Percentiles rank a stretch among this genome's conserved stretches.
phyloP scores from a whole-genome alignment of 2,113 vertebrate genomes.

The Notothenia rossii region DNA sequence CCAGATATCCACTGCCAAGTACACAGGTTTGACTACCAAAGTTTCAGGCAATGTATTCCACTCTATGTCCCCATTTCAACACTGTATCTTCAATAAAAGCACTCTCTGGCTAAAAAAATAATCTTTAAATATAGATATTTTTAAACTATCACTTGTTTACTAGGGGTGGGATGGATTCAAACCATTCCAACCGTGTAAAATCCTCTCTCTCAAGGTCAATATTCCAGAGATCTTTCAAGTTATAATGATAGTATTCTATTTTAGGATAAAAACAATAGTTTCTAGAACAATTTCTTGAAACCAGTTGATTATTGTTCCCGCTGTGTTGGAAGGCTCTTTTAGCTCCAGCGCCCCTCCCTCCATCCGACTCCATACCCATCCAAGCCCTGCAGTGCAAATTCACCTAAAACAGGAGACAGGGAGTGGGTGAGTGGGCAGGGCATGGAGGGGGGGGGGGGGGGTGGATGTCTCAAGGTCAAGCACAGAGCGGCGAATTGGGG shows the following conservation, averaged over 20 bases:
- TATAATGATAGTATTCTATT: not conserved
- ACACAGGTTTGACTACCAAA: too few relatives aligned
- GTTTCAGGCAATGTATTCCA: too few relatives aligned
- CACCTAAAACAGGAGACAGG: slow-evolving; percentile 33
- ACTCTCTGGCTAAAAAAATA: too few relatives aligned
- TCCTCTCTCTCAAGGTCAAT: too few relatives aligned
- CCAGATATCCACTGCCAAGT: too few relatives aligned
- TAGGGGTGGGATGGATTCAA: too few relatives aligned
- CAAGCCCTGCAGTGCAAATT: not conserved
- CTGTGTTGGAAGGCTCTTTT: not conserved
- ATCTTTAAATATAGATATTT: too few relatives aligned
- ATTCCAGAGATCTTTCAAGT: too few relatives aligned
- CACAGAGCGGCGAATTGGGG: slow-evolving; percentile 76
- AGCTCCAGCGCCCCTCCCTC: not conserved
- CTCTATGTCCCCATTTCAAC: too few relatives aligned
- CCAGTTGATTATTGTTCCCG: not conserved
- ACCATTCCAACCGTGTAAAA: too few relatives aligned
- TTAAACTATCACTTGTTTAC: too few relatives aligned
- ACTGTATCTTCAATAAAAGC: too few relatives aligned
- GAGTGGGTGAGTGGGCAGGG: slow-evolving; percentile 27
- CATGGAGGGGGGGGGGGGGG: slow-evolving; percentile 8
- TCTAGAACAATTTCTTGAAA: not conserved
- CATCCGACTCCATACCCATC: not conserved
- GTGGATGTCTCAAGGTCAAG: slow-evolving; percentile 81
- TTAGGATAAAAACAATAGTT: not conserved